Evolutionary conservation across 2,797 vertebrate species (phyloP), one percentile per base, ranked within the genome.

Genomic region (Chelon auratus): DNA sequence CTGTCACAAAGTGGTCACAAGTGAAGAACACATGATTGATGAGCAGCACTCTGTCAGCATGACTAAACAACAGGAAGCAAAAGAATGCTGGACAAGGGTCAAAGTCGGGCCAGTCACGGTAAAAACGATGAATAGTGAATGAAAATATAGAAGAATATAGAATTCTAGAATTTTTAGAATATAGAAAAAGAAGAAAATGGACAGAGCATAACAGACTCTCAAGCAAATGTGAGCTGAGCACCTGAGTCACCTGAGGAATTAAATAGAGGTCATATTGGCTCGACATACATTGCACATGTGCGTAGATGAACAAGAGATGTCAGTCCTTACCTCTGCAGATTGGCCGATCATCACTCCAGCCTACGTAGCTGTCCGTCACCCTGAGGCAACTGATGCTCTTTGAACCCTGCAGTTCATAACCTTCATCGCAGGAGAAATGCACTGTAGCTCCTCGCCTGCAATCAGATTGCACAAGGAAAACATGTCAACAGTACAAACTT

Each of bases 321-420:
- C 72, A 64, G 50, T 42, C 54, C 75, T 77, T 94, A 99, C 98
- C 98, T 97, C 97, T 95, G 93, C 98, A 99, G 81, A 98, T 96
- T 0, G 98, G 98, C 67, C 97, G 93, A 81, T 99, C 98, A 84
- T 99, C 98, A 26, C 97, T 99, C 98, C 98, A 99, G 15, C 98
- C 98, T 0, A 98, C 97, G 17, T 98, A 98, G 87, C 97, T 96
- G 94, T 99, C 97, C 0, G 97, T 99, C 87, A 99, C 96, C 74
- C 96, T 92, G 92, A 99, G 96, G 68, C 98, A 99, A 89, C 95
- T 98, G 95, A 99, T 98, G 93, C 97, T 96, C 89, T 97, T 99
- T 72, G 98, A 99, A 53, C 98, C 98, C 86, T 99, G 98, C 63
- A 99, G 94, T 82, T 99, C 98, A 14, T 99, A 99, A 82, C 98